phyloP scores from a whole-genome alignment of 2,113 vertebrate species.

The Marmota monax region DNA sequence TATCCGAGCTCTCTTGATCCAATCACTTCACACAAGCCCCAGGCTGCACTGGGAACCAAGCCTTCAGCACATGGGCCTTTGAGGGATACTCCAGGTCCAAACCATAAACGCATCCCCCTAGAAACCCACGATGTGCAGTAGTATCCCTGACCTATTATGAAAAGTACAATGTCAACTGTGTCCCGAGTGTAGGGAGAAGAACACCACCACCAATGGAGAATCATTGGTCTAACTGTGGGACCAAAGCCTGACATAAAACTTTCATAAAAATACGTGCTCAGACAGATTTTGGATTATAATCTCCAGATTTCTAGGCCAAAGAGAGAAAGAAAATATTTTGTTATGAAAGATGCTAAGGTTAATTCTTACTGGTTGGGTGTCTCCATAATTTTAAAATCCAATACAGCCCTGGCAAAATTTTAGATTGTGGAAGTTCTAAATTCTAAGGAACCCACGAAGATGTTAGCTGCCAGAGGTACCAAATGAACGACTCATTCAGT shows the following conservation, averaged over 20 bases:
- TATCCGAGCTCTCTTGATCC: too few relatives aligned
- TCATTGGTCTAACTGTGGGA: neutral
- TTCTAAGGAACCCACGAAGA: neutral
- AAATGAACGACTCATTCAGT: too few relatives aligned
- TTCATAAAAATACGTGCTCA: neutral
- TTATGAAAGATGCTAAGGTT: neutral
- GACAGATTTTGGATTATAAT: neutral
- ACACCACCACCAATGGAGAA: neutral
- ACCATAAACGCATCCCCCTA: neutral
- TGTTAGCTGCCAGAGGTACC: neutral
- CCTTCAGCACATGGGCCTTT: too few relatives aligned
- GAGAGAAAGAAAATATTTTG: conserved; percentile 5
- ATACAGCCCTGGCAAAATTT: neutral
- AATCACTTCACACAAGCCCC: too few relatives aligned
- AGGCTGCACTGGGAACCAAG: too few relatives aligned
- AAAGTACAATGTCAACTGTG: neutral
- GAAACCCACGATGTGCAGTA: neutral
- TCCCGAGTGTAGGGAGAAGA: neutral
- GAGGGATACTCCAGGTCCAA: too few relatives aligned
- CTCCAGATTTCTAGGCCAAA: conserved; percentile 7
- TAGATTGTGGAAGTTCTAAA: neutral
- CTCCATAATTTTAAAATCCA: conserved; percentile 15
- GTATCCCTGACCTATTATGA: neutral
- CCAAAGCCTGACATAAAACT: neutral
- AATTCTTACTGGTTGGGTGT: neutral